These are phyloP conservation scores for Peromyscus eremicus DNA, from an alignment of 2,797 vertebrate genomes.

Conservation along the genomic window DNA sequence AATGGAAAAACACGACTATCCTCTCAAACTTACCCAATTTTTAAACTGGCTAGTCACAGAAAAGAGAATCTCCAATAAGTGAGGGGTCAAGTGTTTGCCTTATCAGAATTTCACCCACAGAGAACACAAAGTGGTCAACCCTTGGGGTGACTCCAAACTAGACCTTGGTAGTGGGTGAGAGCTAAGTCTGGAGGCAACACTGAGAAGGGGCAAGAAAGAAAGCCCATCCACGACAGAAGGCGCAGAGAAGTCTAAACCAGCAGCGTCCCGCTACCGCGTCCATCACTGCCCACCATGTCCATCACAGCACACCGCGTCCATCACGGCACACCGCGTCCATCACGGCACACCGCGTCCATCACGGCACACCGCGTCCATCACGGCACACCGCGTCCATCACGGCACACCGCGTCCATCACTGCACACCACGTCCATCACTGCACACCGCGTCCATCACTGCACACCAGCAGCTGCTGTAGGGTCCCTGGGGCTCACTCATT, in stretches of 20 bases:
- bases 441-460: too few species aligned
- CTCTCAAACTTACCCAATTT: neutral
- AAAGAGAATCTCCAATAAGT: neutral
- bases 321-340: neutral
- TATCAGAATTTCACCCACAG: constrained; percentile 39
- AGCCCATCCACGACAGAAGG: neutral
- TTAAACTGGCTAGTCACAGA: constrained; percentile 42
- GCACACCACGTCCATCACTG: neutral
- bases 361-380: neutral
- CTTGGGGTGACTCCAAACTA: neutral
- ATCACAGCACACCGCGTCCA: neutral
- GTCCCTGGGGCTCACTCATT: neutral
- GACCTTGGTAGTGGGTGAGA: neutral
- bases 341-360: too few species aligned
- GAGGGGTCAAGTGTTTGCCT: neutral
- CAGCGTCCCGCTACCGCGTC: neutral
- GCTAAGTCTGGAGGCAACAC: neutral
- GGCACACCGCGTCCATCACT: too few species aligned
- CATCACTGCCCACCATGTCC: too few species aligned
- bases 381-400: too few species aligned
- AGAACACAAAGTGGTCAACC: constrained; percentile 9
- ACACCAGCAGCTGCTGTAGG: neutral
- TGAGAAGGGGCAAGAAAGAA: neutral
- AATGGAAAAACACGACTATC: neutral
- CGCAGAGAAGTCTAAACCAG: neutral